A percentile compares a stretch with the other conserved stretches of the same genome.
Conservation (phyloP, 2,113 vertebrate species). For the Heterocephalus glaber region DNA sequence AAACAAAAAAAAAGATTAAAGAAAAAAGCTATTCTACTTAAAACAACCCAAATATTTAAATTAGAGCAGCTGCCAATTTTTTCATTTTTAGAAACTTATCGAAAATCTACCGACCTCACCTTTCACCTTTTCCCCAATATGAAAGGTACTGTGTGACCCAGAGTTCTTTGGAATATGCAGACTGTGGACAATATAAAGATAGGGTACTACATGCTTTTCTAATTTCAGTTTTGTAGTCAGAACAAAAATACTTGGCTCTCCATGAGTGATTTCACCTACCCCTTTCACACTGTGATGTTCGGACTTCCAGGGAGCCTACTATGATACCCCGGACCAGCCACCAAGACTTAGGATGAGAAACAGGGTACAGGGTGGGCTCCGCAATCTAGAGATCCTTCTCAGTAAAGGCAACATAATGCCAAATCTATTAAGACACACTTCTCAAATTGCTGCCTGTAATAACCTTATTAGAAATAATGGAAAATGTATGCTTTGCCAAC, state of each 20-base stretch:
- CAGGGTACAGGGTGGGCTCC: no score
- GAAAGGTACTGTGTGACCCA: not conserved
- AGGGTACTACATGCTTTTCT: not conserved
- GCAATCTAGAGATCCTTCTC: not conserved
- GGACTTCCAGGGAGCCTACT: not conserved
- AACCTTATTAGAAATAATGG: conserved; percentile 66
- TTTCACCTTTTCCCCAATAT: not conserved
- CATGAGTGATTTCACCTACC: not conserved
- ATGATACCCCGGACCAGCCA: not conserved
- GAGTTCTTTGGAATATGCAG: not conserved
- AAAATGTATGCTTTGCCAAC: conserved; percentile 64
- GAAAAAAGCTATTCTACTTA: conserved; percentile 23
- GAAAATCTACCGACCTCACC: not conserved
- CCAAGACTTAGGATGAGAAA: not conserved
- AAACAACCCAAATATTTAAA: conserved; percentile 48
- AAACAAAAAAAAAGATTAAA: not conserved
- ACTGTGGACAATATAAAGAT: not conserved
- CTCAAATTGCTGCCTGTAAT: conserved; percentile 51
- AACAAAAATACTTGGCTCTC: not conserved
- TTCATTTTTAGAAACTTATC: conserved; percentile 41
- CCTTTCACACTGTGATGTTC: not conserved
- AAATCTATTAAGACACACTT: conserved; percentile 42
- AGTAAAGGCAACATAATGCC: not conserved
- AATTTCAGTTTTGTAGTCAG: not conserved
- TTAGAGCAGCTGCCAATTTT: not conserved